A percentile compares a stretch with the other conserved stretches of the same genome.
Evolutionary conservation across 2,888 invertebrate species (phyloP).

Genomic region (Drosophila mercatorum): DNA sequence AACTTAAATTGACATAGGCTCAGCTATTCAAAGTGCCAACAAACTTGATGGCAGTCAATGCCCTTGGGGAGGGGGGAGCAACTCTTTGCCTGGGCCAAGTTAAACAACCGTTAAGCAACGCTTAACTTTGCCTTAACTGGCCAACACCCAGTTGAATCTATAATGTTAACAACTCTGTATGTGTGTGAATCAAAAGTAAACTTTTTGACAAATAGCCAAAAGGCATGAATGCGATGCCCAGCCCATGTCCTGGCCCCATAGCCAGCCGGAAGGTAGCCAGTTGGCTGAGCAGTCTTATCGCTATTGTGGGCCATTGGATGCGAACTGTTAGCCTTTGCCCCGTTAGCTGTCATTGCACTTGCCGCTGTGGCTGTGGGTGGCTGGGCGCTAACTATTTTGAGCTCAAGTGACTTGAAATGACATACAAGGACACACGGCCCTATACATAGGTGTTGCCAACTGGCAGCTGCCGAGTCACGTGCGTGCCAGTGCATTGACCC

Average conservation of each 20-base stretch:
- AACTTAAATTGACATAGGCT: conserved; percentile 13
- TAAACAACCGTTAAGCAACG: conserved; percentile 35
- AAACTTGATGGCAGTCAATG: conserved; percentile 4
- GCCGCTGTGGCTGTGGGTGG: conserved; percentile 18
- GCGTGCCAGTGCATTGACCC: conserved; percentile 68
- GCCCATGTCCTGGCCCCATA: conserved; percentile 31
- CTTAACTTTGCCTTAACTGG: conserved; percentile 58
- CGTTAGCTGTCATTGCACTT: conserved; percentile 70
- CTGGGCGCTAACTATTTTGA: conserved; percentile 58
- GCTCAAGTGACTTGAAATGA: conserved; percentile 75
- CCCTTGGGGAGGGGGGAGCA: not conserved
- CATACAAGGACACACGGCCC: conserved; percentile 67
- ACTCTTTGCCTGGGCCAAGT: conserved; percentile 3
- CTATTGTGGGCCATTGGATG: conserved; percentile 53
- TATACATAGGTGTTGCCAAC: conserved; percentile 42
- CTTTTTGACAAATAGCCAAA: conserved; percentile 77
- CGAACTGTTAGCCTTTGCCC: conserved; percentile 51
- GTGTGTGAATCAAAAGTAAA: conserved; percentile 37
- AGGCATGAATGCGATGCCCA: conserved; percentile 55
- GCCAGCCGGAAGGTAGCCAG: conserved; percentile 61
- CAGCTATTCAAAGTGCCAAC: not conserved
- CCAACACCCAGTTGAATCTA: conserved; percentile 66
- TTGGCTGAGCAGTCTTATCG: conserved; percentile 60
- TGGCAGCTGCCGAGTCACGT: conserved; percentile 62
- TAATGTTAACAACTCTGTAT: conserved; percentile 29